Evolutionary conservation across 1,140 invertebrate species (phyloP), one percentile per base, ranked within the genome.

Genomic region (Phocides pigmalion): DNA sequence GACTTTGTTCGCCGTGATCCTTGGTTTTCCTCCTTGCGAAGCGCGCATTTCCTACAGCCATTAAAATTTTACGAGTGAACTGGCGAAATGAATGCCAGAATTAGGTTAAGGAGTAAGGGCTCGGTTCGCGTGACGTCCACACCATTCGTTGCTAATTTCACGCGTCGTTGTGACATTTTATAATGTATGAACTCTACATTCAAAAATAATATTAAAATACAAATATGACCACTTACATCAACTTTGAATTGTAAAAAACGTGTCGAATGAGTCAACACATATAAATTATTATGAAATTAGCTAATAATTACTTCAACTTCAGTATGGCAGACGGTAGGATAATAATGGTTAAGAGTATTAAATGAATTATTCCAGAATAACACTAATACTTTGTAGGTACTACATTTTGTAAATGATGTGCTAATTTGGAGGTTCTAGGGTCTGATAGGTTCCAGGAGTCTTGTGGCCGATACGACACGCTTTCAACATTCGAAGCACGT

Each of bases 41-140:
- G 72, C 72, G 74, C 70, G 78, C 71, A 75, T 82, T 83, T 85
- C 76, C 74, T 74, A 64, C 59, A 35, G 75, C 76, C 80, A 85
- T 87, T 88, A 89, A 89, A 89, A 82, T 88, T 89, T 89, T 87
- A 89, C 84, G 84, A 87, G 67, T 87, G 84, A 87, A 81, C 79
- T 83, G 82, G 77, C 75, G 78, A 87, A 89, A 87, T 87, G 82
- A 87, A 88, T 81, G 74, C 81, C 77, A 67, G 80, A 89, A 89
- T 87, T 87, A 82, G 87, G 87, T 88, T 87, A 87, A 84, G 79
- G 74, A 82, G 62, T 76, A 68, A 67, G 76, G 75, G 75, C 70
- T 71, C 51, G 68, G 68, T 69, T 86, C 72, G 79, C 81, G 81
- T 85, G 80, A 82, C 72, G 68, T 72, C 63, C 47, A 42, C 28